Evolutionary conservation across 1,140 invertebrate genomes (phyloP).

Genomic region (Drosophila bocqueti): DNA sequence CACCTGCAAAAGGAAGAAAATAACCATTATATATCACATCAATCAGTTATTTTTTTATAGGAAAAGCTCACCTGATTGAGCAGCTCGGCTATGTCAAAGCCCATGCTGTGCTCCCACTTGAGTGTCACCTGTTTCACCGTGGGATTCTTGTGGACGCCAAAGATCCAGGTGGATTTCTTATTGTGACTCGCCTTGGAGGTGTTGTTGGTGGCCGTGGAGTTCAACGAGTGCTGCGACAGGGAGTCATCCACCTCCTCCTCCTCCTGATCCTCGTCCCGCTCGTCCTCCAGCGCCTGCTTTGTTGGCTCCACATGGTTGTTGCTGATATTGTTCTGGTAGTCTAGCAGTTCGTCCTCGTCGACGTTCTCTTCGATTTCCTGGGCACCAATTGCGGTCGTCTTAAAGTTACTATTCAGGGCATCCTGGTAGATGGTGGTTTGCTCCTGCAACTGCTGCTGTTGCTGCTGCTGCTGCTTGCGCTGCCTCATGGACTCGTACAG

Average conservation of each 20-base stretch:
- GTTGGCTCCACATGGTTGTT: conserved; percentile 25
- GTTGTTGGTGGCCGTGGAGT: conserved; percentile 70
- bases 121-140: conserved; percentile 85
- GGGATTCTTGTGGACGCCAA: conserved; percentile 88
- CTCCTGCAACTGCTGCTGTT: conserved; percentile 46
- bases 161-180: conserved; percentile 86
- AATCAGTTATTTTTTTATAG: too few relatives aligned
- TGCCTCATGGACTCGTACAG: conserved; percentile 74
- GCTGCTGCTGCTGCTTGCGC: conserved; percentile 65
- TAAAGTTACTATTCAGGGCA: conserved; percentile 72
- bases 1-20: conserved; percentile 69
- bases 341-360: conserved; percentile 57
- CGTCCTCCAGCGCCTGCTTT: conserved; percentile 4
- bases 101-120: conserved; percentile 68
- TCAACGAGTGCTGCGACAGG: conserved; percentile 68
- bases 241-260: conserved; percentile 57
- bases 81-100: conserved; percentile 73
- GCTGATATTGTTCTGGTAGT: conserved; percentile 72
- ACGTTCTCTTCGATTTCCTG: conserved; percentile 35
- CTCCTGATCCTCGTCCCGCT: conserved; percentile 30
- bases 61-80: conserved; percentile 61
- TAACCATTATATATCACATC: not conserved
- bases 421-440: conserved; percentile 66
- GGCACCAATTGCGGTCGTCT: conserved; percentile 69
- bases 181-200: conserved; percentile 59